phyloP scores from a whole-genome alignment of 1,140 invertebrate genomes.

The Musca vetustissima region DNA sequence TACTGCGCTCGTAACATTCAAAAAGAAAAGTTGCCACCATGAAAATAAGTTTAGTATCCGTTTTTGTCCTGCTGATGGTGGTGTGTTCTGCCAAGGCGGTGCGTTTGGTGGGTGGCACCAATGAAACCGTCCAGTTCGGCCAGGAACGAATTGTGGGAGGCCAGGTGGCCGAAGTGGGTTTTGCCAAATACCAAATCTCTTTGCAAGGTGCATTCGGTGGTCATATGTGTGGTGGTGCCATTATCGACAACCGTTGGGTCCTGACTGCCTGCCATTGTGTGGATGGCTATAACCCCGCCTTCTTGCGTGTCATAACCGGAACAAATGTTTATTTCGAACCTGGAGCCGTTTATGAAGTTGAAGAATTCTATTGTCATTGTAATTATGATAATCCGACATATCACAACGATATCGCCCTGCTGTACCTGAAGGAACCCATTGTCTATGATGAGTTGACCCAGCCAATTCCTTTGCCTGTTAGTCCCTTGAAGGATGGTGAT shows the following conservation, averaged over 20 bases:
- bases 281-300: constrained; percentile 9
- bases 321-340: constrained; percentile 35
- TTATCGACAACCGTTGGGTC: constrained; percentile 47
- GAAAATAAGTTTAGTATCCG: no score
- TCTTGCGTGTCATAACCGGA: constrained; percentile 35
- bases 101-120: background rate
- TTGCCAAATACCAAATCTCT: constrained; percentile 53
- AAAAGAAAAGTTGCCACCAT: no score
- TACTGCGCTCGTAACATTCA: no score
- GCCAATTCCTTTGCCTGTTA: constrained; percentile 37
- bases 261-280: constrained; percentile 56
- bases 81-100: background rate
- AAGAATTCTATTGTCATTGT: constrained; percentile 35
- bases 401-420: constrained; percentile 59
- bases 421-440: constrained; percentile 53
- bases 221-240: constrained; percentile 55
- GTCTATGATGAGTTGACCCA: constrained; percentile 54
- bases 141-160: constrained; percentile 51
- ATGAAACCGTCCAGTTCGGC: background rate
- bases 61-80: no score
- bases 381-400: constrained; percentile 40
- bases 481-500: constrained; percentile 29
- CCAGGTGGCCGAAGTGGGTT: constrained; percentile 43
- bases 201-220: constrained; percentile 34
- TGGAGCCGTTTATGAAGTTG: constrained; percentile 26